These are phyloP conservation scores for Erythrolamprus reginae DNA, from an alignment of 2,113 vertebrate genomes.

Conservation along the genomic window DNA sequence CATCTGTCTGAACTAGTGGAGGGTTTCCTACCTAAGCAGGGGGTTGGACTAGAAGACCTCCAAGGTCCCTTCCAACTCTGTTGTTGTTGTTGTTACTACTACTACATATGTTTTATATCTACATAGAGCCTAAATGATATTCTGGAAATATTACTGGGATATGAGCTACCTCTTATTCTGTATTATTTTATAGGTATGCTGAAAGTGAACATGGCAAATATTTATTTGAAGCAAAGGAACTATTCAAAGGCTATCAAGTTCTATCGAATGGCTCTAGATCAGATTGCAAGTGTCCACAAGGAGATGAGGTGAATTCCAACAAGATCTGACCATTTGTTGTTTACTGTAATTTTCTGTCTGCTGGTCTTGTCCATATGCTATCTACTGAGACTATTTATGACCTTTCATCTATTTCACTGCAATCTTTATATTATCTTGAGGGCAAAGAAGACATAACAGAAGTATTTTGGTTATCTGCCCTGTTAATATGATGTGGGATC, in stretches of 20 bases:
- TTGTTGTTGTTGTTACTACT: too few species aligned
- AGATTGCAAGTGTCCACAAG: slow-evolving; percentile 87
- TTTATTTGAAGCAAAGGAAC: slow-evolving; percentile 93
- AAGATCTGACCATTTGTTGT: neutral
- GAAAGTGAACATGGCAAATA: slow-evolving; percentile 98
- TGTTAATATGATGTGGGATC: neutral
- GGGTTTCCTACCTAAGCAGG: too few species aligned
- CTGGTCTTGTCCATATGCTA: neutral
- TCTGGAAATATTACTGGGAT: neutral
- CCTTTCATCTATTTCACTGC: neutral
- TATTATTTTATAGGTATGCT: slow-evolving; percentile 75
- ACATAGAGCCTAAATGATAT: neutral
- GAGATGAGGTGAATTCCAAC: slow-evolving; percentile 78
- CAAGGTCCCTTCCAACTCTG: too few species aligned
- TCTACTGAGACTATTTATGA: neutral
- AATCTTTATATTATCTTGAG: neutral
- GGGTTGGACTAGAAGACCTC: too few species aligned
- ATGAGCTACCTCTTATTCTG: slow-evolving; percentile 19
- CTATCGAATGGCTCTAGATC: slow-evolving; percentile 97
- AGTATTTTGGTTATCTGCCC: neutral
- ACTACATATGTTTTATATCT: neutral
- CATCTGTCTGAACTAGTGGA: too few species aligned
- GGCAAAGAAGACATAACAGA: neutral
- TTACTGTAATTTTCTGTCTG: neutral
- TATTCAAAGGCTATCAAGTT: slow-evolving; percentile 95